Percentiles rank a stretch among this genome's conserved stretches.
Evolutionary conservation across 1,140 invertebrate species (phyloP).

Genomic region (Trachymyrmex cornetzi): DNA sequence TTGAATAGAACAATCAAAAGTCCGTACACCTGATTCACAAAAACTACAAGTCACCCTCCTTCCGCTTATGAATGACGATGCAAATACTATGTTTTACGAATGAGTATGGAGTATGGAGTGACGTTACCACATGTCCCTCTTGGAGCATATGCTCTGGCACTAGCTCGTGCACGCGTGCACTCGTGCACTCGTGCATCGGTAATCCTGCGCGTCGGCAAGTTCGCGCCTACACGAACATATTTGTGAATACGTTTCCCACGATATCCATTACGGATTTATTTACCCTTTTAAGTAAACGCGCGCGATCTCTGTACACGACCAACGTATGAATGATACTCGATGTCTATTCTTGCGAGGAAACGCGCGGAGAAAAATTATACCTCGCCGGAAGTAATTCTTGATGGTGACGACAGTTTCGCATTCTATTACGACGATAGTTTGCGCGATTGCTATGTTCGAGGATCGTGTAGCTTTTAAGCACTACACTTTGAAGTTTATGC

Average conservation of each 20-base stretch:
- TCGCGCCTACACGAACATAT: constrained; percentile 46
- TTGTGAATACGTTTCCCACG: constrained; percentile 71
- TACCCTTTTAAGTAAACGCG: constrained; percentile 47
- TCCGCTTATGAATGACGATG: constrained; percentile 40
- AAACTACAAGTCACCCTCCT: not conserved
- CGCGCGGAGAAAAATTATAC: not conserved
- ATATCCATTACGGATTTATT: constrained; percentile 76
- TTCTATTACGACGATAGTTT: not conserved
- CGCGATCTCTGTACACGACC: not conserved
- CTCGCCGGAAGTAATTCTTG: constrained; percentile 13
- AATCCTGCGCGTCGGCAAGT: constrained; percentile 10
- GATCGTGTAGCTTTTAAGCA: not conserved
- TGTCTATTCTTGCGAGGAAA: constrained; percentile 19
- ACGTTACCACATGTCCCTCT: constrained; percentile 15
- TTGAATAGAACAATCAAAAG: constrained; percentile 6
- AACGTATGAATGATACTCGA: not conserved
- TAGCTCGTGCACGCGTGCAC: constrained; percentile 20
- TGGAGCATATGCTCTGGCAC: not conserved
- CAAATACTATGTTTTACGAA: constrained; percentile 51
- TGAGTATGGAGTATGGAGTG: constrained; percentile 55
- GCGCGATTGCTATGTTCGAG: not conserved
- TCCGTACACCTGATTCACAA: not conserved
- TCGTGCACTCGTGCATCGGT: constrained; percentile 3
- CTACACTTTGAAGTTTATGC: constrained; percentile 7
- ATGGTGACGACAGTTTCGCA: not conserved